Evolutionary conservation across 1,140 invertebrate genomes (phyloP).

Genomic region (Aphelenchoides besseyi): DNA sequence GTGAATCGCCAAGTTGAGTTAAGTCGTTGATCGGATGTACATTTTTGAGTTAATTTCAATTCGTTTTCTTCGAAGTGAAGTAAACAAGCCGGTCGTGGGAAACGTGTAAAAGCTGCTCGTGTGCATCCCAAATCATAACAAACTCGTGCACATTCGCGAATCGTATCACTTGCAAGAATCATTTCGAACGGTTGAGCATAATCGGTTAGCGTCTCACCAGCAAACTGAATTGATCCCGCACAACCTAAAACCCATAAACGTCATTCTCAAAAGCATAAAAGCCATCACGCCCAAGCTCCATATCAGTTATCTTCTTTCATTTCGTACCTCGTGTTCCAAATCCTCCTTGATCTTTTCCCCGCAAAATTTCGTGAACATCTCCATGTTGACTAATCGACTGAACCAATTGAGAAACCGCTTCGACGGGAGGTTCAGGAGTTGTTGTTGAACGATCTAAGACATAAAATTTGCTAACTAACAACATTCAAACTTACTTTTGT

Average conservation of each 20-base stretch:
- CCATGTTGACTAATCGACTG: slow-evolving; percentile 22
- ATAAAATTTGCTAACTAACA: neutral
- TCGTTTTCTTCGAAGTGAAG: slow-evolving; percentile 49
- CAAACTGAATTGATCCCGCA: slow-evolving; percentile 46
- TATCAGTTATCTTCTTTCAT: slow-evolving; percentile 23
- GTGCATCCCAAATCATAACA: slow-evolving; percentile 54
- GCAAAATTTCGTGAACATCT: slow-evolving; percentile 28
- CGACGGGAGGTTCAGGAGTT: slow-evolving; percentile 9
- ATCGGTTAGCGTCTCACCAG: slow-evolving; percentile 45
- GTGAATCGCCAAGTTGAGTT: slow-evolving; percentile 49
- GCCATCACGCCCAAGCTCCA: neutral
- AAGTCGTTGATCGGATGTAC: slow-evolving; percentile 2
- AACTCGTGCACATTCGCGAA: slow-evolving; percentile 52
- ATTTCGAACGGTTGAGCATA: slow-evolving; percentile 53
- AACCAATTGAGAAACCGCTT: slow-evolving; percentile 39
- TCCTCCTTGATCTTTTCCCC: slow-evolving; percentile 15
- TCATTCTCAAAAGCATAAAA: slow-evolving; percentile 24
- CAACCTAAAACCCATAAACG: slow-evolving; percentile 47
- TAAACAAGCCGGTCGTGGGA: slow-evolving; percentile 58
- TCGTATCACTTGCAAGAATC: slow-evolving; percentile 52
- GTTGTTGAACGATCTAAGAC: neutral
- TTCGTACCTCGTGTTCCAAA: too few relatives aligned
- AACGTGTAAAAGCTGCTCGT: slow-evolving; percentile 59
- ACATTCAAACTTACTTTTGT: neutral
- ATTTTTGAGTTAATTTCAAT: slow-evolving; percentile 19